A percentile compares a stretch with the other conserved stretches of the same genome.
Evolutionary conservation across 1,140 invertebrate species (phyloP).

Genomic region (Pogonomyrmex barbatus): DNA sequence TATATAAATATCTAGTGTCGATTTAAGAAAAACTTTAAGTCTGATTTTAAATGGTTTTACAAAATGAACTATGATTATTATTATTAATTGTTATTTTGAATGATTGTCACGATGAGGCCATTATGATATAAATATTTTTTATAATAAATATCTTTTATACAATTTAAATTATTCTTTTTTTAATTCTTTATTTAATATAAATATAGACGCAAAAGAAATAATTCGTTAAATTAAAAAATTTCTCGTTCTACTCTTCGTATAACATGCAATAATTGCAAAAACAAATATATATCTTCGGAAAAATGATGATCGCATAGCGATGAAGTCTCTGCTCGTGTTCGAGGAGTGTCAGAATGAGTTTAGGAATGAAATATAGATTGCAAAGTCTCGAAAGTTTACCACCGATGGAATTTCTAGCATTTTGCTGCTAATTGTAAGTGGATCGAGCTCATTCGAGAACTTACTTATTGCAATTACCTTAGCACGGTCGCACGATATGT

Average conservation of each 20-base stretch:
- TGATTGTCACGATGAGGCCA: neutral
- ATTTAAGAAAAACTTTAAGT: neutral
- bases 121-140: neutral
- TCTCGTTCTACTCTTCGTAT: too few species aligned
- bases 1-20: neutral
- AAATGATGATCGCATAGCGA: conserved; percentile 7
- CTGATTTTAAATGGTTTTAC: neutral
- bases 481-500: neutral
- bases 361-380: conserved; percentile 39
- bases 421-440: conserved; percentile 47
- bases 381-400: conserved; percentile 52
- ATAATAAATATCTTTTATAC: neutral
- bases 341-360: neutral
- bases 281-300: conserved; percentile 20
- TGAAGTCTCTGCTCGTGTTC: conserved; percentile 17
- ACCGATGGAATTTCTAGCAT: conserved; percentile 24
- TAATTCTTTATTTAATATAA: neutral
- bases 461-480: conserved; percentile 36
- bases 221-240: conserved; percentile 11
- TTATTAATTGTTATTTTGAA: neutral
- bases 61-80: neutral
- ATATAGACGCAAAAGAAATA: neutral
- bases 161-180: conserved; percentile 2
- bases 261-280: neutral
- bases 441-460: conserved; percentile 26